Percentiles rank a stretch among this genome's conserved stretches.
Conservation (phyloP, 2,888 invertebrate genomes). For the Platerodrilus igneus region DNA sequence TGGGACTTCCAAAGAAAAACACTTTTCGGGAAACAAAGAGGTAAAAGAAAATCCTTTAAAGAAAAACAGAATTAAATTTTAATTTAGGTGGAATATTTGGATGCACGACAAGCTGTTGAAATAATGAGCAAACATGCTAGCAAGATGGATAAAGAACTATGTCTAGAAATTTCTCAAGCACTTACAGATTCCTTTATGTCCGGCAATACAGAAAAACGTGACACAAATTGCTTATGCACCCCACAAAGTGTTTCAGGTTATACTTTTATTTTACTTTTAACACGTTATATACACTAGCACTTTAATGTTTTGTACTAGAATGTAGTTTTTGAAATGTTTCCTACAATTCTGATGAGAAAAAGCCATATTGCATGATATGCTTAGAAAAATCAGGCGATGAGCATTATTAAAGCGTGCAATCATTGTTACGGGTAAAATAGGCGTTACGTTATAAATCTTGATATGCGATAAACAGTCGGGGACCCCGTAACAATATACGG, state of each 20-base stretch:
- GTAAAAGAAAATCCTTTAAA: conserved; percentile 7
- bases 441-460: no score
- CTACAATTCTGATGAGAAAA: no score
- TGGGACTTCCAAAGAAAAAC: conserved; percentile 38
- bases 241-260: conserved; percentile 13
- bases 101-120: conserved; percentile 36
- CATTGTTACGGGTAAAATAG: no score
- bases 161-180: conserved; percentile 39
- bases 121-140: conserved; percentile 36
- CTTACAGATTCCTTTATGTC: conserved; percentile 33
- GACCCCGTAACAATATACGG: no score
- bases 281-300: no score
- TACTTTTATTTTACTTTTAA: neutral
- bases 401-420: no score
- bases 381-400: no score
- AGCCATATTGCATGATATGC: no score
- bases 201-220: conserved; percentile 9
- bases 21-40: conserved; percentile 15
- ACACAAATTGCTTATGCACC: conserved; percentile 22
- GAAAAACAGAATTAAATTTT: conserved; percentile 3
- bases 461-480: no score
- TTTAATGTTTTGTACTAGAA: no score
- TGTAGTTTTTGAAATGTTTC: no score
- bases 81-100: conserved; percentile 33
- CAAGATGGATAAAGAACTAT: conserved; percentile 36